These are phyloP conservation scores for Rhingia rostrata DNA, from an alignment of 2,888 invertebrate genomes.

Conservation along the genomic window DNA sequence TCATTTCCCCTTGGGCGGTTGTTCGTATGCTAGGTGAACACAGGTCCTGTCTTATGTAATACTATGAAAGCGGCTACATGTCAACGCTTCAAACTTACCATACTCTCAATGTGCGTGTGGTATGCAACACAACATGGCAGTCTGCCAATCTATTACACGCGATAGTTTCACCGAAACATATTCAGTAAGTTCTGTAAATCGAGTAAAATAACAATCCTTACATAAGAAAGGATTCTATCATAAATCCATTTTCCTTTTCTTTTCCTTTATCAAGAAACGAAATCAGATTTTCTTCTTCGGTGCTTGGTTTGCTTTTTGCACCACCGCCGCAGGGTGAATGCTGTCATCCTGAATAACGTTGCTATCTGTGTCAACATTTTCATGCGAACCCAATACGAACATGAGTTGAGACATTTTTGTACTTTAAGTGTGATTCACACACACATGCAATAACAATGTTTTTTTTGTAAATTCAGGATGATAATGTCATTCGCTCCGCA, in stretches of 20 bases:
- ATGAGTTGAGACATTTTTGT: constrained; percentile 37
- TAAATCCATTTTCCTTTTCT: constrained; percentile 24
- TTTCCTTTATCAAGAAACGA: constrained; percentile 18
- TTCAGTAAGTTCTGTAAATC: neutral
- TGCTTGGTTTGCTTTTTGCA: neutral
- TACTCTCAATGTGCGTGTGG: constrained; percentile 57
- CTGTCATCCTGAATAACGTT: constrained; percentile 16
- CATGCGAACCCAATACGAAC: constrained; percentile 30
- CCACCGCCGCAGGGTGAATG: constrained; percentile 22
- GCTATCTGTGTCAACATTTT: constrained; percentile 31
- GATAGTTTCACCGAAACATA: neutral
- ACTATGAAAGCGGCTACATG: constrained; percentile 39
- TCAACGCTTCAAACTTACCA: constrained; percentile 47
- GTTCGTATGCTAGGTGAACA: constrained; percentile 29
- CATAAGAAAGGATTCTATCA: constrained; percentile 19
- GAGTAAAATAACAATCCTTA: neutral
- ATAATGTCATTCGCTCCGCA: neutral
- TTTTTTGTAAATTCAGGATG: neutral
- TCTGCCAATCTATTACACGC: constrained; percentile 31
- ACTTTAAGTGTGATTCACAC: constrained; percentile 17
- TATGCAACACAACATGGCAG: constrained; percentile 57
- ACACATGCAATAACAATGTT: neutral
- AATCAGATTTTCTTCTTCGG: constrained; percentile 37
- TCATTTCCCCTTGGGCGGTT: constrained; percentile 45
- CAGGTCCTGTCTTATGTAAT: constrained; percentile 16